Percentiles rank a stretch among this genome's conserved stretches.
phyloP scores from a whole-genome alignment of 2,113 vertebrate species.

The Strix uralensis region DNA sequence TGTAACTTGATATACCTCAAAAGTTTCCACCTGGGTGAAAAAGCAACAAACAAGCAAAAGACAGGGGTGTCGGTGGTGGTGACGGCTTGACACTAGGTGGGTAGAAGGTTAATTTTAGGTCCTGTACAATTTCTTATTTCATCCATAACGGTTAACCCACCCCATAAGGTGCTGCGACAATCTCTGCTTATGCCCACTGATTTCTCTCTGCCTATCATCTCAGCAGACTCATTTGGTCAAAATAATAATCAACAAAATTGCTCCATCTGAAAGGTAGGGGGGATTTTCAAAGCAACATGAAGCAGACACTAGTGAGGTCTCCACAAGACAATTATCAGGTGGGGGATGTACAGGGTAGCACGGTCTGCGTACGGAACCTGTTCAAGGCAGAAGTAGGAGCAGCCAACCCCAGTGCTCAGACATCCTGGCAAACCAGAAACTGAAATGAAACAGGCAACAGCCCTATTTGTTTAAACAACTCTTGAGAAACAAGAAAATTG shows the following conservation, averaged over 20 bases:
- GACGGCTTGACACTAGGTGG: background rate
- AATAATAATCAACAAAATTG: background rate
- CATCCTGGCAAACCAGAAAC: background rate
- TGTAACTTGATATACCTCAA: background rate
- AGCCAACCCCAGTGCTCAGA: background rate
- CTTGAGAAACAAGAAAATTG: background rate
- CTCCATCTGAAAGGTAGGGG: background rate
- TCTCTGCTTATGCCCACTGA: rapidly evolving
- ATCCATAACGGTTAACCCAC: background rate
- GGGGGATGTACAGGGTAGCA: background rate
- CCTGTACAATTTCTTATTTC: background rate
- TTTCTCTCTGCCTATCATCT: background rate
- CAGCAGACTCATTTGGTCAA: background rate
- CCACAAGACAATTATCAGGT: background rate
- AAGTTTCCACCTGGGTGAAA: background rate
- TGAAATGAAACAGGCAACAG: background rate
- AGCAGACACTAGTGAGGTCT: background rate
- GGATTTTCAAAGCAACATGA: background rate
- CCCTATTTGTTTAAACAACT: background rate
- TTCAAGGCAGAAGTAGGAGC: background rate
- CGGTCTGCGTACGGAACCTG: background rate
- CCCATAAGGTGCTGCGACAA: background rate
- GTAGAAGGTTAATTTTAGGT: background rate
- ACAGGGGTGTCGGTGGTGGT: rapidly evolving
- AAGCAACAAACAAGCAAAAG: background rate